phyloP scores from a whole-genome alignment of 2,113 vertebrate species.

The Alaudala cheleensis region DNA sequence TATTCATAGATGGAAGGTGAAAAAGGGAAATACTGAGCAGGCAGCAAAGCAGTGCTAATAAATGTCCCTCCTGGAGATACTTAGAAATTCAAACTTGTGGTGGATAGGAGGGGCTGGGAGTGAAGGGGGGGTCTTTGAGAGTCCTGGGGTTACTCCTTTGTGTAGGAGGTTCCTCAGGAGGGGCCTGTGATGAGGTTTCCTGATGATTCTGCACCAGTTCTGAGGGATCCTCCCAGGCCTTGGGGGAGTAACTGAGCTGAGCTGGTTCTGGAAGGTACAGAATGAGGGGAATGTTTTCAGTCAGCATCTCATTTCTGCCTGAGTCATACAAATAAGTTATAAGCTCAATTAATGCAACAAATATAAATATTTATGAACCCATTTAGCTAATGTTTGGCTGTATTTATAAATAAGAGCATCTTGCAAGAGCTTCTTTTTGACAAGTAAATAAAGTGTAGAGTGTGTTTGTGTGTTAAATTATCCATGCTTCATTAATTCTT shows the following conservation, averaged over 20 bases:
- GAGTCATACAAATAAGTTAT: conserved; percentile 11
- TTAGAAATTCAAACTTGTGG: background rate
- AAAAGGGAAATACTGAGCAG: background rate
- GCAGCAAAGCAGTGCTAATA: background rate
- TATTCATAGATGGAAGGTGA: background rate
- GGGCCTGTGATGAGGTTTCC: background rate
- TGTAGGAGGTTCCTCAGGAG: background rate
- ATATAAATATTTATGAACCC: conserved; percentile 61
- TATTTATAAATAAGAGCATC: conserved; percentile 51
- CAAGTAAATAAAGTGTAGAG: conserved; percentile 21
- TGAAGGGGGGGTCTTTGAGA: background rate
- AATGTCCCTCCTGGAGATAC: background rate
- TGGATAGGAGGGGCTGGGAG: background rate
- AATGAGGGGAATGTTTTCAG: background rate
- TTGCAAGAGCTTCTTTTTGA: conserved; percentile 32
- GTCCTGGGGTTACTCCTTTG: background rate
- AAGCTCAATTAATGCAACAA: conserved; percentile 29
- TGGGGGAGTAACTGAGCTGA: background rate
- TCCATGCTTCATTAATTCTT: background rate
- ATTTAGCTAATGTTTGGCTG: conserved; percentile 29
- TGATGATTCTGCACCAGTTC: background rate
- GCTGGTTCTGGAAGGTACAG: background rate
- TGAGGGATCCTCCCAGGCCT: background rate
- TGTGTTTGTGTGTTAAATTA: conserved; percentile 4
- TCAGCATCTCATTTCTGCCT: background rate